Conservation (phyloP, 92 coral and sea anemone genomes). For the Epizoanthus stellaris region DNA sequence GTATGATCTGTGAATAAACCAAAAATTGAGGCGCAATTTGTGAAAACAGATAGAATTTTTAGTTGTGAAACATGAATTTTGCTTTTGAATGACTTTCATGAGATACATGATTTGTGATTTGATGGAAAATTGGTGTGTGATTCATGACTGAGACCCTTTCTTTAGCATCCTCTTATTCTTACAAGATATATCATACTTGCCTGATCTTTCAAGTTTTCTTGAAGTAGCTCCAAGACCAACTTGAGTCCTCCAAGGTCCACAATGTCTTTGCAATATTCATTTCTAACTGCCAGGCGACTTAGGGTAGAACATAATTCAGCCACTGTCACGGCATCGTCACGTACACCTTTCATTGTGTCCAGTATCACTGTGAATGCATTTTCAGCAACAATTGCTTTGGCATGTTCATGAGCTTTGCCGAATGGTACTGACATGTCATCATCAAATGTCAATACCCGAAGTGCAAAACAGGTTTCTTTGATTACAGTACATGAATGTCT, state of each 20-base stretch:
- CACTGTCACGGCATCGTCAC: conserved; percentile 55
- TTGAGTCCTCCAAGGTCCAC: conserved; percentile 83
- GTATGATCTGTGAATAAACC: too few species aligned
- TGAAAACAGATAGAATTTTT: too few species aligned
- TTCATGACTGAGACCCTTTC: too few species aligned
- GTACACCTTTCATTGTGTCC: conserved; percentile 50
- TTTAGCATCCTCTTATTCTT: too few species aligned
- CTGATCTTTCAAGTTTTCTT: conserved; percentile 73
- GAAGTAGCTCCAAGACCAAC: conserved; percentile 69
- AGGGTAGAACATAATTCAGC: conserved; percentile 84
- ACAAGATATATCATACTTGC: conserved; percentile 34
- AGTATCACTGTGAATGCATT: conserved; percentile 70
- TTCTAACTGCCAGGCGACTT: conserved; percentile 76
- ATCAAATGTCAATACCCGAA: conserved; percentile 85
- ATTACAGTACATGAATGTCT: conserved; percentile 43
- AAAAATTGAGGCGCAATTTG: too few species aligned
- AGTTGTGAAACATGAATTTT: too few species aligned
- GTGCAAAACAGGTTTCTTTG: conserved; percentile 71
- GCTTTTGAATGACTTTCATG: too few species aligned
- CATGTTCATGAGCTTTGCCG: conserved; percentile 93
- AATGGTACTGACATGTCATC: conserved; percentile 91
- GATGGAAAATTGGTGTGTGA: too few species aligned
- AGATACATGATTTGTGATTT: too few species aligned
- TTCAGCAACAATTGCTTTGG: conserved; percentile 85
- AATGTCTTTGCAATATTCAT: conserved; percentile 87